Conservation (phyloP, 1,140 invertebrate genomes). For the Portunus trituberculatus region DNA sequence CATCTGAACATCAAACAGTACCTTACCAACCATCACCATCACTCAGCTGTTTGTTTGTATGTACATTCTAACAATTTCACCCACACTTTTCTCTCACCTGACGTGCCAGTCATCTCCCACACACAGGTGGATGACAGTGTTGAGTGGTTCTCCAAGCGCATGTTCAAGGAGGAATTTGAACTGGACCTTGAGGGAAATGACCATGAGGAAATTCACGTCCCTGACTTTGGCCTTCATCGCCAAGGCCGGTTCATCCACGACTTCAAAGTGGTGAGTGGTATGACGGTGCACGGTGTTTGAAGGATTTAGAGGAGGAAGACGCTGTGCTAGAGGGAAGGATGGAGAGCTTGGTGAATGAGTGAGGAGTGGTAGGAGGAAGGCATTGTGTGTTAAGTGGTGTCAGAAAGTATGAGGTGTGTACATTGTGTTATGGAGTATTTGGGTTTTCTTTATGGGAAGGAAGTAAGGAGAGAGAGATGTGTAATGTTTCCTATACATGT, state of each 20-base stretch:
- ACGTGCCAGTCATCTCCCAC: background rate
- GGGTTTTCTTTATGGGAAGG: no score
- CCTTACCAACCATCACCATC: no score
- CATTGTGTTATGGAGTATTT: no score
- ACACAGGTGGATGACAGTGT: slow-evolving; percentile 78
- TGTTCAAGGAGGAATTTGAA: slow-evolving; percentile 89
- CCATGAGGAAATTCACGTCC: slow-evolving; percentile 90
- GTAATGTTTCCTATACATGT: background rate
- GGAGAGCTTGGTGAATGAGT: no score
- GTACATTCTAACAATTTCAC: no score
- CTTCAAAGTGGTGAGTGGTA: slow-evolving; percentile 86
- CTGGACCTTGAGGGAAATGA: slow-evolving; percentile 85
- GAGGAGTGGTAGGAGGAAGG: no score
- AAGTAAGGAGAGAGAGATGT: background rate
- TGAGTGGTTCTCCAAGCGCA: slow-evolving; percentile 78
- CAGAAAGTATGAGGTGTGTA: no score
- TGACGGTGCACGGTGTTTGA: background rate
- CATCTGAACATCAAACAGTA: no score
- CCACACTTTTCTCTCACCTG: background rate
- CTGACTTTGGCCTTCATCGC: slow-evolving; percentile 88
- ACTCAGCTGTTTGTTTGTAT: no score
- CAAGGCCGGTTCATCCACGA: slow-evolving; percentile 93
- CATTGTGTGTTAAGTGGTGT: no score
- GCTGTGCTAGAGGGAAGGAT: background rate
- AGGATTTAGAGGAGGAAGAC: background rate